phyloP scores from a whole-genome alignment of 2,797 vertebrate genomes.

The Leucoraja ocellata region DNA sequence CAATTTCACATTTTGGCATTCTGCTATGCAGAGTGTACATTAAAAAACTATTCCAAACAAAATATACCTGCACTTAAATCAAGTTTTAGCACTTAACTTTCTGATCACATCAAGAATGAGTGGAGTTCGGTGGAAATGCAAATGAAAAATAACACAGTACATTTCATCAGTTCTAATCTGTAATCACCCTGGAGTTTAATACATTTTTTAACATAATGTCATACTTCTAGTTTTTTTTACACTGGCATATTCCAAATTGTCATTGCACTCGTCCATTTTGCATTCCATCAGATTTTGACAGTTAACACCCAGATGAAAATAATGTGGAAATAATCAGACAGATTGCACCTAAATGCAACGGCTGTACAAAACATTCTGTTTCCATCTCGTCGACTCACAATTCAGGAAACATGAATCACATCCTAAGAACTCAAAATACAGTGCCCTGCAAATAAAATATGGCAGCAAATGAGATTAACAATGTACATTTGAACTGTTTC shows the following conservation, averaged over 20 bases:
- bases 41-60: neutral
- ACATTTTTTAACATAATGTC: neutral
- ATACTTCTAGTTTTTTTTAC: neutral
- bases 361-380: neutral
- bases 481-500: too few relatives aligned
- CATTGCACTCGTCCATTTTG: neutral
- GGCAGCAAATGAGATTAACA: neutral
- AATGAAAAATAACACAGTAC: neutral
- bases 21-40: neutral
- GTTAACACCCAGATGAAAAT: neutral
- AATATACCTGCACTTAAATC: neutral
- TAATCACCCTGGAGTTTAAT: neutral
- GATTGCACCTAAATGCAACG: neutral
- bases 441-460: neutral
- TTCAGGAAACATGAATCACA: slow-evolving; percentile 18
- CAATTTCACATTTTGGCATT: neutral
- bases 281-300: slow-evolving; percentile 14
- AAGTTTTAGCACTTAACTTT: neutral
- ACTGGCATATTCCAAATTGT: neutral
- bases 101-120: neutral
- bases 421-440: neutral
- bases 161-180: neutral
- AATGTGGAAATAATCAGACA: slow-evolving; percentile 1
- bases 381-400: neutral
- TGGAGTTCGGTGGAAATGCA: neutral